Conservation (phyloP, 2,888 invertebrate genomes). For the Polydrusus cervinus region DNA sequence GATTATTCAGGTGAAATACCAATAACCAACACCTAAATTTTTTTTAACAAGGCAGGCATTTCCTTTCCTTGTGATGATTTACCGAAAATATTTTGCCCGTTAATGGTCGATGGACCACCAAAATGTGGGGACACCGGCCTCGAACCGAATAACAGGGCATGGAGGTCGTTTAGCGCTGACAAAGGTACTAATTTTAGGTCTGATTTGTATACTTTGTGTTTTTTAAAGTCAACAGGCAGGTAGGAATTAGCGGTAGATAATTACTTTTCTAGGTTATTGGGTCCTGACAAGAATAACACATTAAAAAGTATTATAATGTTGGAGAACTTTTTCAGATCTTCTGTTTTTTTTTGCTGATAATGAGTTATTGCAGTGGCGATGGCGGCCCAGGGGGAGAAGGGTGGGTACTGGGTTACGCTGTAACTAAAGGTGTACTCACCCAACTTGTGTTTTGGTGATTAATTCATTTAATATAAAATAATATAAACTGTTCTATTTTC, state of each 20-base stretch:
- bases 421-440: too few species aligned
- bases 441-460: too few species aligned
- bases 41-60: conserved; percentile 37
- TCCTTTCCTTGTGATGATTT: conserved; percentile 51
- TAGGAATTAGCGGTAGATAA: conserved; percentile 40
- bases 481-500: too few species aligned
- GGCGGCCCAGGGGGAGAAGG: too few species aligned
- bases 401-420: too few species aligned
- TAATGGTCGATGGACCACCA: conserved; percentile 44
- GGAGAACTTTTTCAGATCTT: neutral
- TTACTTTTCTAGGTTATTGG: conserved; percentile 25
- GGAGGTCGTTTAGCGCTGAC: conserved; percentile 53
- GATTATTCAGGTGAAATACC: conserved; percentile 12
- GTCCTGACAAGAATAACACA: conserved; percentile 21
- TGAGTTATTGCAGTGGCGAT: too few species aligned
- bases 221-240: conserved; percentile 54
- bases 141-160: conserved; percentile 50
- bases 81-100: conserved; percentile 49
- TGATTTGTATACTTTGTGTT: conserved; percentile 53
- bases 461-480: too few species aligned
- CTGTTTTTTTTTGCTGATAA: neutral
- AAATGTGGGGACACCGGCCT: conserved; percentile 41
- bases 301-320: conserved; percentile 7
- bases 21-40: conserved; percentile 47
- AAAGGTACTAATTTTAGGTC: conserved; percentile 50